Base-by-base conservation (phyloP, 92 coral and sea anemone species). In the Bergia sp. region DNA sequence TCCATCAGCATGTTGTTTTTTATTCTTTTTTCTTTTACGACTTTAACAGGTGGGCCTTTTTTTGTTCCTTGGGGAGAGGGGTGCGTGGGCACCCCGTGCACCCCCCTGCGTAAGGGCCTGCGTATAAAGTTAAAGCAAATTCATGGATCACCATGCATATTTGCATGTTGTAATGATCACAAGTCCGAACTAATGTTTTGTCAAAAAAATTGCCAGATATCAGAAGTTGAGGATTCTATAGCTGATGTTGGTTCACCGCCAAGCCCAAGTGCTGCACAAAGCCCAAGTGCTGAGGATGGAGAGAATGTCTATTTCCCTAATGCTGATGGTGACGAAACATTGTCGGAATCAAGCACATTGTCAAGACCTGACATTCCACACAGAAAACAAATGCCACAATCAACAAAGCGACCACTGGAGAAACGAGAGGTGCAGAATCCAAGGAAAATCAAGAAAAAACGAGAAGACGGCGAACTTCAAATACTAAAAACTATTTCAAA, bases 251-350 rank as follows among this genome's bases (percentile, higher is more conserved):
- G 64, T 47, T 78, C 64, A 78, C 82, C 82, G 43, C 82, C 82
- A 43, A 45, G 82, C 82, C 82, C 82, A 78, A 78, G 82, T 78
- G 82, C 82, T 78, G 65, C 43, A 29, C 29, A 29, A 29, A 29
- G 29, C 29, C 29, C 29, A 29, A 29, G 29, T 29, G 29, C 29
- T 29, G 64, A 61, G 29, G 29, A 78, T 78, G 64, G 82, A 78
- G 65, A 78, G 44, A 39, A 78, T 29, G 29, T 29, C 29, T 29
- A 29, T 78, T 78, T 78, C 20, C 23, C 82, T 78, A 45, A 44
- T 78, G 82, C 82, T 45, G 82, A 78, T 78, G 82, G 82, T 78
- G 82, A 78, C 23, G 82, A 78, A 61, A 78, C 82, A 78, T 58
- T 78, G 82, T 78, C 64, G 44, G 82, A 78, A 78, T 58, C 82